Conservation (phyloP, 1,140 invertebrate species). For the Coenobita brevimanus region DNA sequence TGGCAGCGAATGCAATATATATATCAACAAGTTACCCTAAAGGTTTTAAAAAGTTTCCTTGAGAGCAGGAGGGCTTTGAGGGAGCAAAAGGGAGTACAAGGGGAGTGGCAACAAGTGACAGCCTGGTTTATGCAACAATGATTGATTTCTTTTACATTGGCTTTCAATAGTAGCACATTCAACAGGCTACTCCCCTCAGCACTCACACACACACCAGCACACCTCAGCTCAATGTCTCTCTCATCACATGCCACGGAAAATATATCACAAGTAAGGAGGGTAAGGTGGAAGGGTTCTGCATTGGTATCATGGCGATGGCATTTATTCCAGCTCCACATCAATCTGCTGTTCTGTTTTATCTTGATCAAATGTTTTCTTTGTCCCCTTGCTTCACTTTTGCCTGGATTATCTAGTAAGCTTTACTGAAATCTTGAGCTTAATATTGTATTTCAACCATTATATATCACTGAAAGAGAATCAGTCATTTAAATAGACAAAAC, state of each 20-base stretch:
- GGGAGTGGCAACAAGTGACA: constrained; percentile 15
- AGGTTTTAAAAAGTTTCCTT: constrained; percentile 17
- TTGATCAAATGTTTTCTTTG: constrained; percentile 16
- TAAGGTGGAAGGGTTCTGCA: constrained; percentile 3
- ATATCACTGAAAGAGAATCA: constrained; percentile 3
- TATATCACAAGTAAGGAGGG: constrained; percentile 60
- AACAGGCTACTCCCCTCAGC: no score
- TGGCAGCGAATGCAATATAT: constrained; percentile 65
- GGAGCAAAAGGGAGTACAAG: no score
- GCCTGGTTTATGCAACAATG: background rate
- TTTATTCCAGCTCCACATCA: constrained; percentile 15
- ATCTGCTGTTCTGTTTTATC: constrained; percentile 21
- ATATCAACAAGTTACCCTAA: constrained; percentile 54
- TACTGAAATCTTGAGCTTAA: constrained; percentile 45
- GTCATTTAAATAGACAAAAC: constrained; percentile 48
- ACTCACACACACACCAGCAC: constrained; percentile 49
- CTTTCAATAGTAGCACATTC: no score
- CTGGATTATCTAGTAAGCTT: constrained; percentile 4
- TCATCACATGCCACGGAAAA: constrained; percentile 54
- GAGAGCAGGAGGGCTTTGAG: no score
- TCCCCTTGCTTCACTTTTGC: constrained; percentile 12
- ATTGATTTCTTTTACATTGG: no score
- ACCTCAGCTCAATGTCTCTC: constrained; percentile 57
- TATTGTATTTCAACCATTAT: background rate
- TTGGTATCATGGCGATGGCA: no score